phyloP scores from a whole-genome alignment of 2,888 invertebrate species.

The Cephus sareptanus region DNA sequence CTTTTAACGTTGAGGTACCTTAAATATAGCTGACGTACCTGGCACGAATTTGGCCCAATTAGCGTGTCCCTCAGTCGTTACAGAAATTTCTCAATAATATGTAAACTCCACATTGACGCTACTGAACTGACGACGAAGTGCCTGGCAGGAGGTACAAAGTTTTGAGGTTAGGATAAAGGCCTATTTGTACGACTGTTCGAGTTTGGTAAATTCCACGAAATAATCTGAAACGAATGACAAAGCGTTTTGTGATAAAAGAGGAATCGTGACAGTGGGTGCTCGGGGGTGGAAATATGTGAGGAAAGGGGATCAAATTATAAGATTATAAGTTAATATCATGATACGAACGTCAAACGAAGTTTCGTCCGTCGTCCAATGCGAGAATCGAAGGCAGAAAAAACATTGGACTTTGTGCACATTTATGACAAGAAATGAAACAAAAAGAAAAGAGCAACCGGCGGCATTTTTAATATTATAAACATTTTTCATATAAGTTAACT shows the following conservation, averaged over 20 bases:
- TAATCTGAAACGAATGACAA: background rate
- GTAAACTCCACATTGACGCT: background rate
- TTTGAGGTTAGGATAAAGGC: background rate
- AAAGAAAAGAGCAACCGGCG: background rate
- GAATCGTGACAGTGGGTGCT: background rate
- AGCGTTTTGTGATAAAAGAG: background rate
- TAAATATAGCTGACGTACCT: background rate
- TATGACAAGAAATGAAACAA: no score
- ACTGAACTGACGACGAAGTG: background rate
- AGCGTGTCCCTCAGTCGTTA: background rate
- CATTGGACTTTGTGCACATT: background rate
- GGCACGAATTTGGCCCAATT: background rate
- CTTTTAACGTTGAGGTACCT: background rate
- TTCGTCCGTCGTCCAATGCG: background rate
- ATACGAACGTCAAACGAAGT: no score
- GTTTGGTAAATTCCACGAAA: background rate
- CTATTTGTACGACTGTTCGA: background rate
- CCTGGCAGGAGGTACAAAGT: background rate
- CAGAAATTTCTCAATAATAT: background rate
- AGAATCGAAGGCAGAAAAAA: background rate
- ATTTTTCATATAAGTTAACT: background rate
- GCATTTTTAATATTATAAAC: background rate
- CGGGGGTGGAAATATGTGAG: background rate
- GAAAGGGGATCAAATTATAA: background rate
- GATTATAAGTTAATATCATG: background rate